Evolutionary conservation across 2,888 invertebrate genomes (phyloP), one percentile per base, ranked within the genome.

Genomic region (Elmis aenea): DNA sequence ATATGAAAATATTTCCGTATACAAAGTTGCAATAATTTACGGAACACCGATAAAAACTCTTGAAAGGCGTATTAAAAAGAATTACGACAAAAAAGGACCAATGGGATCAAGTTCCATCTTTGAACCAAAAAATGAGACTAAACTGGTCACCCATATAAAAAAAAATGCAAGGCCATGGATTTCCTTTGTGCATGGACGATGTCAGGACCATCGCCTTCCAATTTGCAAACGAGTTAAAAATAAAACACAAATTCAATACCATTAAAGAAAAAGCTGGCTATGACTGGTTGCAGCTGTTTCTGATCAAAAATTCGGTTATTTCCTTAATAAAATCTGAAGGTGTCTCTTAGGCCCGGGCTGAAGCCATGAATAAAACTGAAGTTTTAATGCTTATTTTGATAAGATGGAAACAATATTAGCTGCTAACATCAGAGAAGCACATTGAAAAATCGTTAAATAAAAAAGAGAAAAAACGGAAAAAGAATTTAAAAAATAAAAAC

Each of bases 271-370:
- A 40, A 42, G 56, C 52, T 38, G 56, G 58, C 21, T 38, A 28
- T 39, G 43, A 42, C 28, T 57, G 53, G 56, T 42, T 57, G n/a
- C n/a, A n/a, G n/a, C n/a, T n/a, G n/a, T n/a, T n/a, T n/a, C n/a
- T n/a, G n/a, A n/a, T n/a, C n/a, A 25, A 47, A 35, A 28, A 51
- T 35, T 38, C 38, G 20, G 52, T 54, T 23, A 30, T 57, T n/a
- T 32, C 31, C 27, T 16, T 55, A 25, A 36, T 53, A 52, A 53
- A 61, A 46, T 39, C 57, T 28, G 54, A 61, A 46, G 52, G 54
- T 20, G 45, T 58, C 16, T 54, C 57, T 14, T 16, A 54, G 26
- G 43, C 47, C 33, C 38, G 55, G 34, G 51, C 46, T 21, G 26
- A 43, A 35, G 48, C 48, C 21, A 41, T 59, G 39, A 57, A 45